Base-by-base conservation (phyloP, 2,113 vertebrate species). In the Bubalus kerabau region DNA sequence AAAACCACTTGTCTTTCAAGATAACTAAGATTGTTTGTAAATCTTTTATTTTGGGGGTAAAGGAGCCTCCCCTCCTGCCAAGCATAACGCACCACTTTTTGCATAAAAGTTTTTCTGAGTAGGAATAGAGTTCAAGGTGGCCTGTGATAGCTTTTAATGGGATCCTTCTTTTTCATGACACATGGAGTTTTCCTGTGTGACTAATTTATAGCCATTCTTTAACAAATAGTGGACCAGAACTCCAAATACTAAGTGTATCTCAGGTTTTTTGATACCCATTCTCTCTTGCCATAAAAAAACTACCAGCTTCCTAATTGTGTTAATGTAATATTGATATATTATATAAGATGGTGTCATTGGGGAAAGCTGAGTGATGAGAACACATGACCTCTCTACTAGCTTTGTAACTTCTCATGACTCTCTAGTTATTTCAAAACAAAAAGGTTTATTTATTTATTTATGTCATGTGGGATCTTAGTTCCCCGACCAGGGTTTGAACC, bases 371-470 rank as follows among this genome's bases (percentile, higher is more conserved):
- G 19, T 56, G 24, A 62, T 14, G 0, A 26, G 24, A 86, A 59
- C 36, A 60, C 30, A 26, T 57, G 59, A 82, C 43, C 32, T 23
- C 52, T 92, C 30, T 50, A 74, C 52, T 87, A 24, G 64, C 81
- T 95, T 76, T 85, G 48, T 74, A 93, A 64, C 24, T 76, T 83
- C 87, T 95, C 81, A 30, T 59, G 40, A 81, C 40, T 30, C 48
- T 97, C 7, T 85, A 95, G 90, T 82, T 93, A 96, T 76, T 85
- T 93, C 11, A 67, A 80, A 93, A 64, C n/a, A n/a, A 76, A 80
- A 76, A 43, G 11, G 43, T 26, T 7, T 15, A 15, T 74, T 74
- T 74, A 43, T 76, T 76, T 24, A 24, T 43, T 24, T 76, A 76
- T 26, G 23, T 40, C 40, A 26, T 7, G 40, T 43, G 40, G 40